Base-by-base conservation (phyloP, 2,888 invertebrate genomes). In the Acrocera orbiculus region DNA sequence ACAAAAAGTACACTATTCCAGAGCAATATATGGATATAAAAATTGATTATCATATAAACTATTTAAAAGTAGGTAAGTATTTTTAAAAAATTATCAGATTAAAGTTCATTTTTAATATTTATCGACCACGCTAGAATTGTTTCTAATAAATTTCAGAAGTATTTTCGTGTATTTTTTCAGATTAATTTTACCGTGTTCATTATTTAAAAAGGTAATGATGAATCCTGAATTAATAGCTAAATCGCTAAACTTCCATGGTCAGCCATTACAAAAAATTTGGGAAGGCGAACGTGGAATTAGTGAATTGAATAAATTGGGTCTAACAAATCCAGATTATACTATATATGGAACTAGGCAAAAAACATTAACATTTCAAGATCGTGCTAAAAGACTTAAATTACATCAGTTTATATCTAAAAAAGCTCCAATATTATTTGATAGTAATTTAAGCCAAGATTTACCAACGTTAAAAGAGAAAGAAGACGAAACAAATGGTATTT, bases 321-420 rank as follows among this genome's bases (percentile, higher is more conserved):
- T 70, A 27, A 63, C 64, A 25, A 66, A 66, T 53, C 63, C 78
- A 42, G 79, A 75, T 57, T 85, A 74, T 53, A 72, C 75, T 30
- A 69, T 79, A 31, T 83, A 82, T 56, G 74, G 75, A 49, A 73
- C 78, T 40, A 67, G 85, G 16, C 81, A 82, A 50, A 83, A 82
- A 54, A 74, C 75, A 46, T 66, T 85, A 25, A 76, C 79, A 34
- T 83, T 85, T 56, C 79, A 81, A 57, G 85, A 85, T 56, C 70
- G 85, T 39, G 77, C 79, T 1, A 83, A 83, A 54, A 67, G 85
- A 15, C 58, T 83, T 34, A 85, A 83, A 52, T 63, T 90, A 26
- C 83, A 86, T 51, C 82, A 85, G 51, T 89, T 90, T 58, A 72
- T 89, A 47, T 78, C 80, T 8, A 80, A 80, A 49, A 87, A 87